Evolutionary conservation across 2,888 invertebrate species (phyloP).

Genomic region (Acleris holmiana): DNA sequence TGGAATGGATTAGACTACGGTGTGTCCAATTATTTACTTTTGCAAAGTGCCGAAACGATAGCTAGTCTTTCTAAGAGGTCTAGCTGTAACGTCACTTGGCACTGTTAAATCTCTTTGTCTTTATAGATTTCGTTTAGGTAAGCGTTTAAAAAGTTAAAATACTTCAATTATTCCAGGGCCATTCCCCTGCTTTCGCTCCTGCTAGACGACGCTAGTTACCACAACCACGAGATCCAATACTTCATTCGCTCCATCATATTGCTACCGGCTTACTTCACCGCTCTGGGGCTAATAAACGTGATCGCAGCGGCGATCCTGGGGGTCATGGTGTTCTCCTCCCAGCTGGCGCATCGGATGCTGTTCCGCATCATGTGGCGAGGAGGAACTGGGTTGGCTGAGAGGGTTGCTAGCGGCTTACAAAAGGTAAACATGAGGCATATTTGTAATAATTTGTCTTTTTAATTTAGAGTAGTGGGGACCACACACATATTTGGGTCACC

Average conservation of each 20-base stretch:
- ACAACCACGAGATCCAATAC: conserved; percentile 68
- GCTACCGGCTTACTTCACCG: conserved; percentile 85
- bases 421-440: conserved; percentile 40
- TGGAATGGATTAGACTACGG: too few relatives aligned
- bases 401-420: conserved; percentile 86
- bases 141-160: too few relatives aligned
- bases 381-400: conserved; percentile 82
- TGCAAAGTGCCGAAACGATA: too few relatives aligned
- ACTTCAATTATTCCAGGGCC: conserved; percentile 54
- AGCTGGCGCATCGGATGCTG: conserved; percentile 87
- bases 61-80: too few relatives aligned
- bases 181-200: conserved; percentile 60
- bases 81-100: too few relatives aligned
- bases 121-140: too few relatives aligned
- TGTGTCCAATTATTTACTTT: too few relatives aligned
- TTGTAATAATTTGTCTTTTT: too few relatives aligned
- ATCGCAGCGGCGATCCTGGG: conserved; percentile 79
- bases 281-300: conserved; percentile 85
- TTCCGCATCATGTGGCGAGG: conserved; percentile 81
- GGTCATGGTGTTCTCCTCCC: conserved; percentile 87
- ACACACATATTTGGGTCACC: too few relatives aligned
- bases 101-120: too few relatives aligned
- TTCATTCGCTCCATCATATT: conserved; percentile 81
- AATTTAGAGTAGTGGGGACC: too few relatives aligned
- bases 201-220: conserved; percentile 61